These are phyloP conservation scores for Brachionus koreanus DNA, from an alignment of 1,140 invertebrate genomes.

Conservation along the genomic window DNA sequence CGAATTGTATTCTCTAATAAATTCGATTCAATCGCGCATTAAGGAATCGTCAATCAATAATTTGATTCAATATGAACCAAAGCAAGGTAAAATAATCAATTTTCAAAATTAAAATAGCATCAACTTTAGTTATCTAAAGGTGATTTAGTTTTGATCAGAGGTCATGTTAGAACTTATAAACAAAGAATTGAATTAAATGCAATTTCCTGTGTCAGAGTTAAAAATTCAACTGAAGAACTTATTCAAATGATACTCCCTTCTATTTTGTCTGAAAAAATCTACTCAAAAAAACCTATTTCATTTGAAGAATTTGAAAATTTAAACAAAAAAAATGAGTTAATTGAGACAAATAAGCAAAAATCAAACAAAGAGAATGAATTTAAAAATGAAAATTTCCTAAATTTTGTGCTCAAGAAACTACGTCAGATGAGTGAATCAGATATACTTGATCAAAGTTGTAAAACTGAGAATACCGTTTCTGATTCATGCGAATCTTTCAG, in stretches of 20 bases:
- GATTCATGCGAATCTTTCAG: not conserved
- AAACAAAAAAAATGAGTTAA: not conserved
- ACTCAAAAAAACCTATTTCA: not conserved
- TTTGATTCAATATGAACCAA: conserved; percentile 8
- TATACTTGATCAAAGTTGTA: conserved; percentile 13
- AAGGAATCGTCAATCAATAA: conserved; percentile 4
- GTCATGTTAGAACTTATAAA: not conserved
- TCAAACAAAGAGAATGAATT: not conserved
- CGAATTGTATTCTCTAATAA: not conserved
- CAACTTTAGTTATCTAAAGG: not conserved
- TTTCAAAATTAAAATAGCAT: not conserved
- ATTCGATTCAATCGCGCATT: not conserved
- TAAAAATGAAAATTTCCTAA: conserved; percentile 17
- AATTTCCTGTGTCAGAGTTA: not conserved
- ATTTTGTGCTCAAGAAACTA: conserved; percentile 11
- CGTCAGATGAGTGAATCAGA: conserved; percentile 2
- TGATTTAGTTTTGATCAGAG: conserved; percentile 18
- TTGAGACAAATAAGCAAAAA: not conserved
- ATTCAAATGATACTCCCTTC: conserved; percentile 16
- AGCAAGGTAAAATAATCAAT: not conserved
- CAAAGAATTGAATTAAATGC: conserved; percentile 24
- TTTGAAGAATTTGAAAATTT: not conserved
- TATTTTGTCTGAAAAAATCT: not conserved
- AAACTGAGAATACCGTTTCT: not conserved
- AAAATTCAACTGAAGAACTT: conserved; percentile 25